Conservation (phyloP, 2,113 vertebrate genomes). For the Scatophagus argus region DNA sequence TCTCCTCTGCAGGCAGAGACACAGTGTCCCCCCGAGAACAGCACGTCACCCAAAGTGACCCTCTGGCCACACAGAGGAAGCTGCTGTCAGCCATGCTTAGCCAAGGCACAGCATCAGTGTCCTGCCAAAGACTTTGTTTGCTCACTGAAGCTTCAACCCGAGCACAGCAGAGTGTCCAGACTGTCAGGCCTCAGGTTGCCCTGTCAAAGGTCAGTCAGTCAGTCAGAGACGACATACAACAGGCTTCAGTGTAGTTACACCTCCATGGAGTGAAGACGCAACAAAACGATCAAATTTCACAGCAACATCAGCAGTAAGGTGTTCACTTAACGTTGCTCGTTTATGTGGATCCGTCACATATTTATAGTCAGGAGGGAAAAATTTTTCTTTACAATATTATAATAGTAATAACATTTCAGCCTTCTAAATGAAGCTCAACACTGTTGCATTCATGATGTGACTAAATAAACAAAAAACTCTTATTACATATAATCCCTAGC, state of each 20-base stretch:
- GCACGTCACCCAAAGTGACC: constrained; percentile 74
- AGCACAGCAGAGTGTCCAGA: constrained; percentile 34
- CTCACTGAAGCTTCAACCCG: constrained; percentile 34
- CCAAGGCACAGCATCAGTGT: constrained; percentile 41
- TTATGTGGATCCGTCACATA: background rate
- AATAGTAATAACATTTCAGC: too few relatives aligned
- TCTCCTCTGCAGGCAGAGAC: constrained; percentile 67
- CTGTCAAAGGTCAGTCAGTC: constrained; percentile 29
- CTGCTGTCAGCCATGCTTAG: constrained; percentile 68
- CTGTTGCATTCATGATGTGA: background rate
- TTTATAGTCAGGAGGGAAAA: background rate
- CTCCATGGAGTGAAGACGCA: background rate
- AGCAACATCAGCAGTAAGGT: background rate
- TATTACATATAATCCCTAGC: too few relatives aligned
- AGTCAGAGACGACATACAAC: constrained; percentile 1
- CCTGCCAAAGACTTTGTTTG: constrained; percentile 58
- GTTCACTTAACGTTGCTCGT: background rate
- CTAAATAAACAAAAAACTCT: background rate
- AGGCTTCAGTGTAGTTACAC: constrained; percentile 3
- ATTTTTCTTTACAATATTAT: background rate
- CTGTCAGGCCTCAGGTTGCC: constrained; percentile 19
- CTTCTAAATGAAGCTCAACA: background rate
- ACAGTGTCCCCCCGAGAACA: constrained; percentile 62
- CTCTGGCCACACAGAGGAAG: constrained; percentile 69
- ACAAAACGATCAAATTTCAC: background rate